Conservation (phyloP, 2,797 vertebrate genomes). For the Erethizon dorsatum region DNA sequence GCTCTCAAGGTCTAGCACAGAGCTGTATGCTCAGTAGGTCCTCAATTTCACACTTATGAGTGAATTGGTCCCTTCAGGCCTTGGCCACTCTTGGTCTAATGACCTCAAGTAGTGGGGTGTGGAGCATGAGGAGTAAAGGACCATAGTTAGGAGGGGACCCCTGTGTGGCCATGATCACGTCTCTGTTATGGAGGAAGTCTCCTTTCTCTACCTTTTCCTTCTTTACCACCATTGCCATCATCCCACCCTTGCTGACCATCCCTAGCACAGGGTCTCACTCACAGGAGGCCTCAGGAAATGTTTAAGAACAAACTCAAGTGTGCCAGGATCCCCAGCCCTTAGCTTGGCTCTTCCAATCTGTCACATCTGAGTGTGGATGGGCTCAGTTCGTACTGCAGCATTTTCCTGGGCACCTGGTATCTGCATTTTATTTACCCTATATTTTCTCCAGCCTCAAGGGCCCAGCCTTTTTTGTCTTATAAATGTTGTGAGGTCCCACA, state of each 20-base stretch:
- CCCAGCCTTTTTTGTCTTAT: neutral
- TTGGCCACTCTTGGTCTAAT: neutral
- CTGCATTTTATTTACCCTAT: neutral
- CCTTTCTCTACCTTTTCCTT: neutral
- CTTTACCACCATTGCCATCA: neutral
- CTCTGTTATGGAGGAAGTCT: neutral
- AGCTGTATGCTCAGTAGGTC: neutral
- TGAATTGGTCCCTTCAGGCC: neutral
- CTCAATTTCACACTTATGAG: neutral
- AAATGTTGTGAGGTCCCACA: neutral
- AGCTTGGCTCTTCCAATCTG: neutral
- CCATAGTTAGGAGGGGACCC: neutral
- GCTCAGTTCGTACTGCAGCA: neutral
- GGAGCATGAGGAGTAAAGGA: neutral
- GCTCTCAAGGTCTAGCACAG: neutral
- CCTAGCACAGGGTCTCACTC: neutral
- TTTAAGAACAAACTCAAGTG: neutral
- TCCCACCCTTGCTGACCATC: neutral
- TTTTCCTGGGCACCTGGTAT: neutral
- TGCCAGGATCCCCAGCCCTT: fast-evolving
- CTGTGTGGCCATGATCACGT: neutral
- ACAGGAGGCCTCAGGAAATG: neutral
- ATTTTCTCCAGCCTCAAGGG: neutral
- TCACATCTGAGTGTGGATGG: neutral
- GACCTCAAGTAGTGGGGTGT: neutral